Conservation (phyloP, 2,888 invertebrate species). For the Oscheius sp. region DNA sequence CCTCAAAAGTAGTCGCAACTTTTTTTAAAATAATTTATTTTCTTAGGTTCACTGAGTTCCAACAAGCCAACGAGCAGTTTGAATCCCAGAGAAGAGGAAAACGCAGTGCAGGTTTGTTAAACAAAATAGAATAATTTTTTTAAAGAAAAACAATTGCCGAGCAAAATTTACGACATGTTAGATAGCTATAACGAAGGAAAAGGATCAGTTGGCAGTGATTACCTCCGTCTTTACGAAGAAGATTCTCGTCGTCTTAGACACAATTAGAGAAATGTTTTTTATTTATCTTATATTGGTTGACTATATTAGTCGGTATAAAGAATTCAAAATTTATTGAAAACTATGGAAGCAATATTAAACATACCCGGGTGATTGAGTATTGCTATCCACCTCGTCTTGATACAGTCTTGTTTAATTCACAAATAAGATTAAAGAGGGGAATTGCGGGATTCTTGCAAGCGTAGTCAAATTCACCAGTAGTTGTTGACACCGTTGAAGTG, state of each 20-base stretch:
- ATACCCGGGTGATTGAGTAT: not conserved
- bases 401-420: conserved; percentile 25
- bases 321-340: not conserved
- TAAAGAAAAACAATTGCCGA: conserved; percentile 19
- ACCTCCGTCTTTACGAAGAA: conserved; percentile 28
- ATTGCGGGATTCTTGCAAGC: conserved; percentile 15
- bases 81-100: conserved; percentile 28
- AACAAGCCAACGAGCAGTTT: conserved; percentile 38
- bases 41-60: conserved; percentile 31
- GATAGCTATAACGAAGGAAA: conserved; percentile 21
- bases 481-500: not conserved
- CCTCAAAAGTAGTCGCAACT: conserved; percentile 33
- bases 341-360: not conserved
- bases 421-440: conserved; percentile 25
- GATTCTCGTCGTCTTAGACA: conserved; percentile 4
- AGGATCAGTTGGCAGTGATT: not conserved
- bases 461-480: conserved; percentile 6
- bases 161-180: conserved; percentile 29
- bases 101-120: conserved; percentile 16
- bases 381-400: conserved; percentile 13
- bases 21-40: not conserved
- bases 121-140: not conserved
- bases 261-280: not conserved
- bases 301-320: not conserved
- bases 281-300: not conserved